Evolutionary conservation across 2,888 invertebrate genomes (phyloP), one percentile per base, ranked within the genome.

Genomic region (Drosophila flavopinicola): DNA sequence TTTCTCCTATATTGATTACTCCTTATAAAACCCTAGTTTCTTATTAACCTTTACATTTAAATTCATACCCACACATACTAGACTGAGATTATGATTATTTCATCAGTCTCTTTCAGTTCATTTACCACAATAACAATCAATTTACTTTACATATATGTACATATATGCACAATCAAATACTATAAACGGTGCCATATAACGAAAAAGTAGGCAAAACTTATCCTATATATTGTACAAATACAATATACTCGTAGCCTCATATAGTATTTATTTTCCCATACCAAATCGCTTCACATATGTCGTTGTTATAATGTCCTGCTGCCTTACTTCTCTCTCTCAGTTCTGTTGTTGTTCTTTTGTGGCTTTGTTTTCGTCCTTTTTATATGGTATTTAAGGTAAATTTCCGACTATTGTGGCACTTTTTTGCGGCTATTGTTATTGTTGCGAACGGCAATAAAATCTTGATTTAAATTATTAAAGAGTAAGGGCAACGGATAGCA

Each of bases 391-490:
- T 78, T 66, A 66, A 78, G 41, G 48, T 54, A 45, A 65, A 54
- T 65, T 63, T 66, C 61, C 75, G 45, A 25, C 47, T 35, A 52
- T 61, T 74, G 65, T 54, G 30, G 58, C 38, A 52, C 32, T 41
- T 39, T 51, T 33, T 38, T 38, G 44, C 58, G 51, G 41, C 42
- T 44, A 37, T 61, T 59, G 58, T 60, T 59, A 54, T 60, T 63
- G 39, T 45, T 53, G 32, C 37, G 25, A 35, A 27, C 27, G 15
- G 10, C 30, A 57, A 58, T 42, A 57, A 59, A 59, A 72, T 83
- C 84, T 66, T 42, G 80, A 76, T 83, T 79, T 76, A 67, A 85
- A 85, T 80, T 73, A 79, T 85, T 80, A 44, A 80, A 76, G 39
- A 54, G 41, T 6, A n/a, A 27, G 9, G 11, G 27, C 6, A 5